Evolutionary conservation across 2,888 invertebrate species (phyloP).

Genomic region (Melipona bicolor): DNA sequence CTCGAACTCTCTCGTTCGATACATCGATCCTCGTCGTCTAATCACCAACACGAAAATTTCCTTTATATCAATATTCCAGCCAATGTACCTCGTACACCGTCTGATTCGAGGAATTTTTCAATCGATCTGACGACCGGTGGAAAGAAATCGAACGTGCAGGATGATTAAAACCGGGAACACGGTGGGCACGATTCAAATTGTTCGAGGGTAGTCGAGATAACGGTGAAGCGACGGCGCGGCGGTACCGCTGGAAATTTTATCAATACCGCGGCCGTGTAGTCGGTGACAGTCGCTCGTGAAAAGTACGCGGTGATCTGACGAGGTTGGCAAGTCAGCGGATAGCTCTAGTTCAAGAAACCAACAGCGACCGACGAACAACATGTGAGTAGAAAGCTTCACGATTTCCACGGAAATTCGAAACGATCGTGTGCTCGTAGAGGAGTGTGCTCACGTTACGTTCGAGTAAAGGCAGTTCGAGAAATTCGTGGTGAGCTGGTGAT

Average conservation of each 20-base stretch:
- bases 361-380: conserved; percentile 56
- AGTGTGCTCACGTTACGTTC: not conserved
- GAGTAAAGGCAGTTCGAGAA: not conserved
- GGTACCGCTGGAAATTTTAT: conserved; percentile 79
- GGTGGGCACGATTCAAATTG: conserved; percentile 35
- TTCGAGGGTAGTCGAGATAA: conserved; percentile 67
- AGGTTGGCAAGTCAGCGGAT: conserved; percentile 62
- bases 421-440: not conserved
- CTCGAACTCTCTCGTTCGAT: conserved; percentile 62
- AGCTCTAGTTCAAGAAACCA: conserved; percentile 50
- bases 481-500: conserved; percentile 12
- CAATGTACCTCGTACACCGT: too few relatives aligned
- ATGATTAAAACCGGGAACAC: not conserved
- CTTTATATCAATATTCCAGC: not conserved
- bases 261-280: conserved; percentile 80
- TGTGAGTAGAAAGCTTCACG: conserved; percentile 60
- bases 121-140: too few relatives aligned
- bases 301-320: conserved; percentile 69
- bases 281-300: conserved; percentile 77
- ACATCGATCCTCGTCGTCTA: conserved; percentile 47
- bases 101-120: not conserved
- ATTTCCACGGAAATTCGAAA: not conserved
- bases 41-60: not conserved
- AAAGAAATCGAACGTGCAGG: too few relatives aligned
- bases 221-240: conserved; percentile 69